These are phyloP conservation scores for Sylvietta virens DNA, from an alignment of 2,113 vertebrate genomes.

Conservation along the genomic window DNA sequence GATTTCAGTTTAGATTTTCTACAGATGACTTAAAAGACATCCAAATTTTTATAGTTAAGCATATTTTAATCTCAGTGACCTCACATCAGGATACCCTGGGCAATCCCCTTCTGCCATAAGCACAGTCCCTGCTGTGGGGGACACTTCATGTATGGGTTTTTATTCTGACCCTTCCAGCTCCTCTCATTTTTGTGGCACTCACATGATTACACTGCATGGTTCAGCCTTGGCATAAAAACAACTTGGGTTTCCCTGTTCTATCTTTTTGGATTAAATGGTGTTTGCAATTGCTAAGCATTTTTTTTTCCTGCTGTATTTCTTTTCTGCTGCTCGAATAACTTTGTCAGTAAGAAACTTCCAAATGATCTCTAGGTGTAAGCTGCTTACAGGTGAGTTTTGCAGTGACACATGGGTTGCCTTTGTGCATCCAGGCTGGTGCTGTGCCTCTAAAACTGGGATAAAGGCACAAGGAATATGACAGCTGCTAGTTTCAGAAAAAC, in stretches of 20 bases:
- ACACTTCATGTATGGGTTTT: accelerated
- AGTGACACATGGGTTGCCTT: not conserved
- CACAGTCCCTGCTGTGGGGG: not conserved
- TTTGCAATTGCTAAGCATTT: not conserved
- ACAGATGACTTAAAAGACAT: not conserved
- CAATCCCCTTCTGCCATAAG: not conserved
- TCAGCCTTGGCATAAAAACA: not conserved
- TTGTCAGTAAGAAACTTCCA: not conserved
- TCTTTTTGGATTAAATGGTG: not conserved
- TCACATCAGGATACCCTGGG: not conserved
- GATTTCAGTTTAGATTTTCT: conserved; percentile 4
- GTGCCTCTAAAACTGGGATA: not conserved
- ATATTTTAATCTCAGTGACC: not conserved
- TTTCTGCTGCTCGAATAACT: not conserved
- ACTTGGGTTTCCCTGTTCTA: not conserved
- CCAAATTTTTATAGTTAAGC: not conserved
- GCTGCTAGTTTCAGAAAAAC: not conserved
- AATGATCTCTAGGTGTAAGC: not conserved
- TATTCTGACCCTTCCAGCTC: not conserved
- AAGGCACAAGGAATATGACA: not conserved
- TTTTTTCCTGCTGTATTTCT: not conserved
- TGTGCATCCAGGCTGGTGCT: not conserved
- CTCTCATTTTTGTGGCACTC: accelerated
- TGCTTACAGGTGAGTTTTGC: not conserved
- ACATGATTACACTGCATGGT: not conserved